phyloP scores from a whole-genome alignment of 1,140 invertebrate species.

The Chironomus tepperi region DNA sequence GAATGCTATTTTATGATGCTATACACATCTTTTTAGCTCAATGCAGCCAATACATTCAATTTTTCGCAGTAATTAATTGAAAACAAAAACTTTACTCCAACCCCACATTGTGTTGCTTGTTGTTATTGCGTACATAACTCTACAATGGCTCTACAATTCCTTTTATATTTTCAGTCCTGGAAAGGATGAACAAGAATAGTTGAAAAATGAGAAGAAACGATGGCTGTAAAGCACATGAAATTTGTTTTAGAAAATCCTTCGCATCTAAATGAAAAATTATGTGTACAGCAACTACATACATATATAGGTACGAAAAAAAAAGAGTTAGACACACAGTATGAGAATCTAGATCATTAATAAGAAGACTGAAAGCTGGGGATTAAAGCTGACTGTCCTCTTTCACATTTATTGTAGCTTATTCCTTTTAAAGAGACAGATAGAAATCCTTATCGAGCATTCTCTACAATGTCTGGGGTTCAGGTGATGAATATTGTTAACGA shows the following conservation, averaged over 20 bases:
- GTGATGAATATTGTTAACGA: neutral
- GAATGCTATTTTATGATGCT: neutral
- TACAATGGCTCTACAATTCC: neutral
- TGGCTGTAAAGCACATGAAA: constrained; percentile 17
- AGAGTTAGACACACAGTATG: neutral
- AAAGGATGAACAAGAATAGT: neutral
- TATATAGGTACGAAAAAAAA: neutral
- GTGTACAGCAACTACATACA: neutral
- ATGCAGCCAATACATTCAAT: neutral
- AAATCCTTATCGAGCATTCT: neutral
- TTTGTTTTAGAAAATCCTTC: constrained; percentile 23
- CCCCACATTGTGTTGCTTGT: neutral
- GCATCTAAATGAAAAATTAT: constrained; percentile 20
- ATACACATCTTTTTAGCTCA: neutral
- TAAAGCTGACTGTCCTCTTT: neutral
- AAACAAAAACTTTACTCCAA: neutral
- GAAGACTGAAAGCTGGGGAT: neutral
- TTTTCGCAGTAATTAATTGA: constrained; percentile 14
- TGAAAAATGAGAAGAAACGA: neutral
- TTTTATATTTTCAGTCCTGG: no score
- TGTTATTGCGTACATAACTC: neutral
- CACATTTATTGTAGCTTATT: neutral
- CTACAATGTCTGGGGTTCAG: neutral
- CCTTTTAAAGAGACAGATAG: neutral
- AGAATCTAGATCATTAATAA: neutral